Conservation (phyloP, 1,140 invertebrate genomes). For the Meloidogyne hapla region DNA sequence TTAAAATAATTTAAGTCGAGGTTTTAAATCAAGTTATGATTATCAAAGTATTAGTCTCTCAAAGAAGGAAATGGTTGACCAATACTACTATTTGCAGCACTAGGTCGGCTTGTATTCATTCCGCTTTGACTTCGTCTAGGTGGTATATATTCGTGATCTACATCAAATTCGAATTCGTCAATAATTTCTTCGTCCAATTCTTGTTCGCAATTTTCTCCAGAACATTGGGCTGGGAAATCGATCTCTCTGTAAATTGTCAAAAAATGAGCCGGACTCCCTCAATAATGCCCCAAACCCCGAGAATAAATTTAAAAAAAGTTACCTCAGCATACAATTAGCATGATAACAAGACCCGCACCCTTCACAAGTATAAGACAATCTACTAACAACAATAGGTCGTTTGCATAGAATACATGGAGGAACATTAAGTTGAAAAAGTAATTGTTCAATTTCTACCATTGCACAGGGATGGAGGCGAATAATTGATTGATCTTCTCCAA, state of each 20-base stretch:
- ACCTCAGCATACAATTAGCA: conserved; percentile 29
- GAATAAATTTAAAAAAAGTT: neutral
- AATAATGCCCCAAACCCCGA: neutral
- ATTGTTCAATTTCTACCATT: conserved; percentile 18
- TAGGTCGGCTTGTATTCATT: neutral
- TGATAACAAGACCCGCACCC: conserved; percentile 16
- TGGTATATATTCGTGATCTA: conserved; percentile 14
- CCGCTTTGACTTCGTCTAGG: neutral
- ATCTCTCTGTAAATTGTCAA: conserved; percentile 5
- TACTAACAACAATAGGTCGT: conserved; percentile 19
- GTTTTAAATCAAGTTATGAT: too few relatives aligned
- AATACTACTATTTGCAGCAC: neutral
- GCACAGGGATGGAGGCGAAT: conserved; percentile 28
- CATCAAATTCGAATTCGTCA: conserved; percentile 23
- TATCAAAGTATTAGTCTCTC: too few relatives aligned
- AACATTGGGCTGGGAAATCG: conserved; percentile 20
- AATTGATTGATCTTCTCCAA: conserved; percentile 3
- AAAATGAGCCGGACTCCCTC: neutral
- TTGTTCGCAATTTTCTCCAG: conserved; percentile 1
- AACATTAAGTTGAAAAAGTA: conserved; percentile 5
- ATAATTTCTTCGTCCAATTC: conserved; percentile 12
- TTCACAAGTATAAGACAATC: conserved; percentile 22
- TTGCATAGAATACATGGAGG: conserved; percentile 29
- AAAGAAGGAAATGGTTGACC: neutral
- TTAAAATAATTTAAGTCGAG: too few relatives aligned